These are phyloP conservation scores for Cephalopachus bancanus DNA, from an alignment of 2,797 vertebrate species.

Conservation along the genomic window DNA sequence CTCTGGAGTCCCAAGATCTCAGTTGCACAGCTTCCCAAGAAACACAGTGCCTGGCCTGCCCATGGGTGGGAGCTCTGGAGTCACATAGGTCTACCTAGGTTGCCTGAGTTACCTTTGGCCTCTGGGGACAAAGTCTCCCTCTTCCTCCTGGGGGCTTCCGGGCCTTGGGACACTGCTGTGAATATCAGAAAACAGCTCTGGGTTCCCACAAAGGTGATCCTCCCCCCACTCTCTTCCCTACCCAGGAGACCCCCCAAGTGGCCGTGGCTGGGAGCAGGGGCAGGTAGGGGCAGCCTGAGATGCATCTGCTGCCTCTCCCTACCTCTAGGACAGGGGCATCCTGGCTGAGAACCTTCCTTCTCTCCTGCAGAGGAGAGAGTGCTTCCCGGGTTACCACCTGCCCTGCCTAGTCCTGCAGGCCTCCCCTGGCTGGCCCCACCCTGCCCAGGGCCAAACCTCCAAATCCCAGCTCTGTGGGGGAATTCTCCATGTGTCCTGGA, in stretches of 20 bases:
- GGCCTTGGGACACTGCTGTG: background rate
- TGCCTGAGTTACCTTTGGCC: background rate
- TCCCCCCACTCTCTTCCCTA: too few species aligned
- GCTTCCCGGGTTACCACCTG: background rate
- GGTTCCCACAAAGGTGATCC: fast-evolving
- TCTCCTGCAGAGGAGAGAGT: background rate
- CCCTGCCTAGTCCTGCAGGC: too few species aligned
- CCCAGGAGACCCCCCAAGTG: background rate
- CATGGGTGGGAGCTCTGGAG: background rate
- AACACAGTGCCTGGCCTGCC: background rate
- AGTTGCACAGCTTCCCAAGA: background rate
- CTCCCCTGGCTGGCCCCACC: background rate
- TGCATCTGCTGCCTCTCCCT: background rate
- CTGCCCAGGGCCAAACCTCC: background rate
- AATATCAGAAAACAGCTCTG: background rate
- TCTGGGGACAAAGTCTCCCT: background rate
- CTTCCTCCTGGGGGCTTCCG: background rate
- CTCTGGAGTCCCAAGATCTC: background rate
- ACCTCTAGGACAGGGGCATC: background rate
- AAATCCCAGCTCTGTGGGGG: background rate
- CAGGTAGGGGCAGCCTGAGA: background rate
- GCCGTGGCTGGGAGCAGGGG: background rate
- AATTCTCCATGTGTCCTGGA: background rate
- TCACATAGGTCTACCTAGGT: background rate
- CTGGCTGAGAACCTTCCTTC: background rate